phyloP scores from a whole-genome alignment of 2,888 invertebrate genomes.

The Pseudeuparius sepicola region DNA sequence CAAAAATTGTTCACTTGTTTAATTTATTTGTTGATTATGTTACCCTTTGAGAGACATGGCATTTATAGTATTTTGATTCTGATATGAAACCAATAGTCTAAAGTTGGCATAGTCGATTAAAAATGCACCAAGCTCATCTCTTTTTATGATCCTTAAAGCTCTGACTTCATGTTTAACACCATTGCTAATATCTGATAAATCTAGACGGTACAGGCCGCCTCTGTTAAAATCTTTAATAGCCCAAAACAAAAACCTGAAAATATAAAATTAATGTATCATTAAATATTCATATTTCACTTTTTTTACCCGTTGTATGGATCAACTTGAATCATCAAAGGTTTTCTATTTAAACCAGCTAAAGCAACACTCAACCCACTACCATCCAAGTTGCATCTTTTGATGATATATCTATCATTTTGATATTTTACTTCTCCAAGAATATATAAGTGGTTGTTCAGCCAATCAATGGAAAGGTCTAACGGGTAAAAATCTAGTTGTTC shows the following conservation, averaged over 20 bases:
- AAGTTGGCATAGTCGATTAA: conserved; percentile 76
- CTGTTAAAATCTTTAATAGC: conserved; percentile 46
- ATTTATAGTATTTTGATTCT: conserved; percentile 64
- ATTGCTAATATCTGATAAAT: conserved; percentile 66
- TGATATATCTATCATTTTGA: conserved; percentile 56
- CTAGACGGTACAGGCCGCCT: conserved; percentile 65
- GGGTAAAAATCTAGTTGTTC: conserved; percentile 54
- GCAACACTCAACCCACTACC: conserved; percentile 62
- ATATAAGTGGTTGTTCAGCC: conserved; percentile 79
- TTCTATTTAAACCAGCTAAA: conserved; percentile 55
- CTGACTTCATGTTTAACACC: conserved; percentile 60
- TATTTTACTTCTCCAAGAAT: conserved; percentile 59
- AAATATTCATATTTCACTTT: conserved; percentile 4
- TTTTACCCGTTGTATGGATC: conserved; percentile 84
- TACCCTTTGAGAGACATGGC: conserved; percentile 77
- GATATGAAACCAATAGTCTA: conserved; percentile 65
- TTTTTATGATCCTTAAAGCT: conserved; percentile 55
- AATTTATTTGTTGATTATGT: not conserved
- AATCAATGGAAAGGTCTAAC: conserved; percentile 70
- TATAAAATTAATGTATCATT: too few relatives aligned
- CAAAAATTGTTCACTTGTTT: not conserved
- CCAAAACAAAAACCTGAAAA: conserved; percentile 70
- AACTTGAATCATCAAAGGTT: conserved; percentile 74
- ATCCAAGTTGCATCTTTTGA: conserved; percentile 65
- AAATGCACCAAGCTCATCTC: conserved; percentile 66